Evolutionary conservation across 2,113 vertebrate genomes (phyloP), one percentile per base, ranked within the genome.

Genomic region (Siphamia tubifer): DNA sequence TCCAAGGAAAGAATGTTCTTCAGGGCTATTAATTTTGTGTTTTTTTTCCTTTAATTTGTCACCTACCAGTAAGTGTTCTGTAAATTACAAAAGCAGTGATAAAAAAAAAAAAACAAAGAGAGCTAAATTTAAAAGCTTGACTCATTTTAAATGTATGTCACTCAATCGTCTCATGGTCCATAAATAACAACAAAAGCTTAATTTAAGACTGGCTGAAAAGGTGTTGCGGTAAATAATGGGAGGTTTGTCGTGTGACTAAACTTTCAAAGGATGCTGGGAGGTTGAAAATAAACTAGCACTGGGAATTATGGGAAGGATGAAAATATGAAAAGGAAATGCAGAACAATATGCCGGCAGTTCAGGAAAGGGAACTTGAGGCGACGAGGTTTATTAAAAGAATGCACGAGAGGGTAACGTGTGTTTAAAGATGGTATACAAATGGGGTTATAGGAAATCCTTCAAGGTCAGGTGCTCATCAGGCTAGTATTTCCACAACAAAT

Each of bases 341-440:
- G 47, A 74, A 87, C 84, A 86, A 90, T 84, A 81, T 58, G 48
- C 38, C 36, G 21, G 57, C 45, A 47, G 25, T 28, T 36, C 53
- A 39, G 72, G 82, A 75, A 85, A 63, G 47, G 86, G 71, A 83
- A 80, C 34, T 62, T 2, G 27, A 70, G 79, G 48, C 30, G 23
- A 6, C 2, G 0, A 2, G 44, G 70, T 84, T 81, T 87, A 87
- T 89, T 82, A 78, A 89, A 88, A 87, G 63, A 83, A 74, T 40
- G 42, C 65, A 43, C 68, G 25, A n/a, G 28, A 57, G 54, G 51
- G 11, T 75, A 13, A 34, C 43, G 20, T 45, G 53, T 57, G 28
- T 79, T 77, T 66, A 82, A 77, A 81, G 28, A 47, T 66, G 30
- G 16, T 39, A 42, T 30, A 70, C 39, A 69, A 56, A 68, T 6